A percentile compares a stretch with the other conserved stretches of the same genome.
These are phyloP conservation scores for Aurelia coerulea DNA, from an alignment of 30 jellyfish, hydroid and myxozoan genomes.

Conservation along the genomic window DNA sequence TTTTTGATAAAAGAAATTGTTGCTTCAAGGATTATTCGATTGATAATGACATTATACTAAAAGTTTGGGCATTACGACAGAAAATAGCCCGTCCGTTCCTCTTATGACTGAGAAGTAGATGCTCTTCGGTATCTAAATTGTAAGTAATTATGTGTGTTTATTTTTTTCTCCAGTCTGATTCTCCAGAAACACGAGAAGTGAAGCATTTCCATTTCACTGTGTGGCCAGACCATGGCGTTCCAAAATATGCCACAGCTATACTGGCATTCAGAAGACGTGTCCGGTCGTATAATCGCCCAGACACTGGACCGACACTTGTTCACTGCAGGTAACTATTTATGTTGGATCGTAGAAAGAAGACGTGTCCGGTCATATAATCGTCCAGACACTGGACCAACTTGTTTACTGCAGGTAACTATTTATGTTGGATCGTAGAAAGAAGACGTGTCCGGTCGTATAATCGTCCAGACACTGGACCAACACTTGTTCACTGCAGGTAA, in stretches of 20 bases:
- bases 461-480: slow-evolving; percentile 87
- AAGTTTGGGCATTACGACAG: too few species aligned
- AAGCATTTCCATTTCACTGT: slow-evolving; percentile 93
- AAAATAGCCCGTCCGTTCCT: too few species aligned
- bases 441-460: slow-evolving; percentile 78
- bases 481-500: slow-evolving; percentile 94
- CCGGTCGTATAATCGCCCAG: slow-evolving; percentile 71
- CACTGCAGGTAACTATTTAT: slow-evolving; percentile 83
- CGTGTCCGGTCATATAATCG: too few species aligned
- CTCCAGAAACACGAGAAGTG: slow-evolving; percentile 85
- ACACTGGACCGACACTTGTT: slow-evolving; percentile 89
- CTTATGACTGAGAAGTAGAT: too few species aligned
- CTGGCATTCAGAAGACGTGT: slow-evolving; percentile 83
- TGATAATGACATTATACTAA: too few species aligned
- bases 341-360: background rate
- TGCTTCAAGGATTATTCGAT: too few species aligned
- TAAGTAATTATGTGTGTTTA: background rate
- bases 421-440: too few species aligned
- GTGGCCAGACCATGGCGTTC: slow-evolving; percentile 99
- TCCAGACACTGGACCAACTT: too few species aligned
- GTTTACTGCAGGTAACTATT: too few species aligned
- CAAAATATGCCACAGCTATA: slow-evolving; percentile 83
- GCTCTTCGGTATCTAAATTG: too few species aligned
- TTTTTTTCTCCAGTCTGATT: slow-evolving; percentile 36
- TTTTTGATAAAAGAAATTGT: too few species aligned